phyloP scores from a whole-genome alignment of 2,113 vertebrate genomes.

The Tragelaphus buxtoni region DNA sequence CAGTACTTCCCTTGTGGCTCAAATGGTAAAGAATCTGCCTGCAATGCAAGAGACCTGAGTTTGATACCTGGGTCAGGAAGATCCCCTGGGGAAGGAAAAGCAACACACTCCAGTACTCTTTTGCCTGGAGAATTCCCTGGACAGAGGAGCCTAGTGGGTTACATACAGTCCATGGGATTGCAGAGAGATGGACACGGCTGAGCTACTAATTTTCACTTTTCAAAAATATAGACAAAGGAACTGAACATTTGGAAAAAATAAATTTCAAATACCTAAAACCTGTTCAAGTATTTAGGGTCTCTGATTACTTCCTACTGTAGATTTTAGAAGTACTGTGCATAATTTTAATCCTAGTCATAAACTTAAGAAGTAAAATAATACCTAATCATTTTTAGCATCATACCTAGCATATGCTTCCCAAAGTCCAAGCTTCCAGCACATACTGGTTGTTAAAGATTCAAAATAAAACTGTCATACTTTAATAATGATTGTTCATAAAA shows the following conservation, averaged over 20 bases:
- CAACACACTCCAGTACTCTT: background rate
- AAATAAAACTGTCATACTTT: background rate
- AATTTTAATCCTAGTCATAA: background rate
- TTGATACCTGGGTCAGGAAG: background rate
- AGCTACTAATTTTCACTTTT: background rate
- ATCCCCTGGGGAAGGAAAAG: background rate
- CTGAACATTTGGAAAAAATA: background rate
- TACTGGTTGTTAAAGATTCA: background rate
- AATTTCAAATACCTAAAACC: background rate
- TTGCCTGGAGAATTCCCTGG: background rate
- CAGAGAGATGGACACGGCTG: background rate
- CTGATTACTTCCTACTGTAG: background rate
- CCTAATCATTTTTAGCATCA: background rate
- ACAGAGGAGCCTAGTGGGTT: background rate
- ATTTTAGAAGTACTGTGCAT: background rate
- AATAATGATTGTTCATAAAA: background rate
- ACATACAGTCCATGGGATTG: background rate
- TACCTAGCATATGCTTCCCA: background rate
- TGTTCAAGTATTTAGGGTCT: background rate
- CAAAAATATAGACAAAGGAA: background rate
- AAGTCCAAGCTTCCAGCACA: conserved; percentile 5
- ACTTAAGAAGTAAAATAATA: conserved; percentile 36
- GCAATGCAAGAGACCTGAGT: background rate
- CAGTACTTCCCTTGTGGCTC: background rate
- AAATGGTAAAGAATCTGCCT: background rate